Conservation (phyloP, 1,140 invertebrate genomes). For the Oryzaephilus surinamensis region DNA sequence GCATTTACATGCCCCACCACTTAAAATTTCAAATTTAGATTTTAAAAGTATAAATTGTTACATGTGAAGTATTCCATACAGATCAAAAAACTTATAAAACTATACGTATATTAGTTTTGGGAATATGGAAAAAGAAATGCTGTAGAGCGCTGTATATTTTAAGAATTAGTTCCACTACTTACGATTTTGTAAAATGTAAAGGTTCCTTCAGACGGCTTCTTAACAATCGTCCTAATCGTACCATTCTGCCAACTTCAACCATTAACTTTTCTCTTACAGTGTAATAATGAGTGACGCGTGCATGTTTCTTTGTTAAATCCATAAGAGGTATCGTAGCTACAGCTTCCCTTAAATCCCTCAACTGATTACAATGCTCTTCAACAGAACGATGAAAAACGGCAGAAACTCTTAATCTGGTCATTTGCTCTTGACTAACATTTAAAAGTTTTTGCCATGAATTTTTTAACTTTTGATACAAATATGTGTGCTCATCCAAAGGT, state of each 20-base stretch:
- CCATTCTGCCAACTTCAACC: conserved; percentile 61
- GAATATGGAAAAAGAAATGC: too few relatives aligned
- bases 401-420: conserved; percentile 63
- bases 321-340: conserved; percentile 37
- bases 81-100: too few relatives aligned
- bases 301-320: conserved; percentile 28
- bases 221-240: conserved; percentile 56
- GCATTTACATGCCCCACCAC: conserved; percentile 24
- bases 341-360: conserved; percentile 44
- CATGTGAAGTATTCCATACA: too few relatives aligned
- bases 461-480: conserved; percentile 44
- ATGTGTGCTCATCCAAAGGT: conserved; percentile 46
- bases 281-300: conserved; percentile 41
- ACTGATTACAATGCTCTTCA: conserved; percentile 53
- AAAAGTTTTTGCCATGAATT: conserved; percentile 60
- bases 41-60: not conserved
- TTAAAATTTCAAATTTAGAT: conserved; percentile 26
- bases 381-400: conserved; percentile 66
- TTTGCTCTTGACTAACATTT: conserved; percentile 61
- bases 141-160: too few relatives aligned
- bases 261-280: conserved; percentile 55
- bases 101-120: too few relatives aligned
- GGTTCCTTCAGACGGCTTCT: conserved; percentile 57
- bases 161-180: conserved; percentile 24
- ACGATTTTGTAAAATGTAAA: conserved; percentile 38